phyloP scores from a whole-genome alignment of 2,888 invertebrate genomes.

The Drosophila heteroneura region DNA sequence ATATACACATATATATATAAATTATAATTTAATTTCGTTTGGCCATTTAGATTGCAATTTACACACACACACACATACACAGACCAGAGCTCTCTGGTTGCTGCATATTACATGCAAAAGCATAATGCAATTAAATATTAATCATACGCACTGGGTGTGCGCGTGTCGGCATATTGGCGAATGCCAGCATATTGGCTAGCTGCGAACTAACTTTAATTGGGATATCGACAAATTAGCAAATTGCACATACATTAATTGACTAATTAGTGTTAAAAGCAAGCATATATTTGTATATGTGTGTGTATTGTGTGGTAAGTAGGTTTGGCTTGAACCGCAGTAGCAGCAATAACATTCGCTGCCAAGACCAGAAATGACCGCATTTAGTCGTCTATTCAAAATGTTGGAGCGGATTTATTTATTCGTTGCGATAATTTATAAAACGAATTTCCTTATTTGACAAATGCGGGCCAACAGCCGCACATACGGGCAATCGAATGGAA shows the following conservation, averaged over 20 bases:
- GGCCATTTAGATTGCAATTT: conserved; percentile 44
- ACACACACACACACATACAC: neutral
- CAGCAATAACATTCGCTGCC: neutral
- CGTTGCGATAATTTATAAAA: conserved; percentile 45
- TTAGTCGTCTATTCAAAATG: conserved; percentile 9
- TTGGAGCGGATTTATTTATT: neutral
- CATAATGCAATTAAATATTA: conserved; percentile 76
- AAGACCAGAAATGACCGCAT: conserved; percentile 45
- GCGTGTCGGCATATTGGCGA: conserved; percentile 1
- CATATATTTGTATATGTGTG: conserved; percentile 18
- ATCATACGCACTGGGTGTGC: conserved; percentile 64
- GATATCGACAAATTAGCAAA: conserved; percentile 70
- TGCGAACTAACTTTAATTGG: conserved; percentile 32
- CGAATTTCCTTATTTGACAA: conserved; percentile 67
- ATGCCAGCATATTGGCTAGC: conserved; percentile 37
- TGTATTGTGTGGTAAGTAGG: neutral
- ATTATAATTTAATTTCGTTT: conserved; percentile 67
- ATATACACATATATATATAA: conserved; percentile 14
- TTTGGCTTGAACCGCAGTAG: neutral
- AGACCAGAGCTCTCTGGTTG: conserved; percentile 40
- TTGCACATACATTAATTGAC: conserved; percentile 61
- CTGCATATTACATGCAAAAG: conserved; percentile 37
- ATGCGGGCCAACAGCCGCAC: conserved; percentile 23
- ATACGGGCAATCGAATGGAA: neutral
- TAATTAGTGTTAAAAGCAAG: conserved; percentile 74